These are phyloP conservation scores for Carpatolechia fugitivella DNA, from an alignment of 2,888 invertebrate species.

Conservation along the genomic window DNA sequence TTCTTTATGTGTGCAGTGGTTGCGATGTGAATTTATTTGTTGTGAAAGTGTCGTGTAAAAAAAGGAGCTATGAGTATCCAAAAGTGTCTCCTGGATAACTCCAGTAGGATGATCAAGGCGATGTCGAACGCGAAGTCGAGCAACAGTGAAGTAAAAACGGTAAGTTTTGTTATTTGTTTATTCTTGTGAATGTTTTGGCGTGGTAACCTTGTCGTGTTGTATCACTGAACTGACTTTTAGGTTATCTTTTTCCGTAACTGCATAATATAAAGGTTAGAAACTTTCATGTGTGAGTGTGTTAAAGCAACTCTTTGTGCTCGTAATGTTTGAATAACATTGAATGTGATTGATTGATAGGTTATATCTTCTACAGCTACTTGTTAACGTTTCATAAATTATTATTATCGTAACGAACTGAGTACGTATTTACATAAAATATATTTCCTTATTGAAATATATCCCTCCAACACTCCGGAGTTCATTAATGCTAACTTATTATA, in stretches of 20 bases:
- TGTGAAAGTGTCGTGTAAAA: slow-evolving; percentile 46
- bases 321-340: slow-evolving; percentile 2
- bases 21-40: slow-evolving; percentile 60
- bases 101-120: slow-evolving; percentile 75
- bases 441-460: neutral
- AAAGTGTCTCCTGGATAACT: slow-evolving; percentile 76
- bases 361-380: neutral
- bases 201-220: slow-evolving; percentile 14
- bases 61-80: slow-evolving; percentile 72
- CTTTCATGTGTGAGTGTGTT: neutral
- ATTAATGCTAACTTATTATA: too few species aligned
- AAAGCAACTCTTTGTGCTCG: neutral
- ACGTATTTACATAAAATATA: neutral
- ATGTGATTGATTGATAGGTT: slow-evolving; percentile 4
- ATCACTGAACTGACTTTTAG: slow-evolving; percentile 19
- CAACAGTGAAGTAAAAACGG: slow-evolving; percentile 68
- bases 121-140: slow-evolving; percentile 72
- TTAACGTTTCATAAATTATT: slow-evolving; percentile 8
- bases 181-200: slow-evolving; percentile 12
- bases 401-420: neutral
- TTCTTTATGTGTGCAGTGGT: slow-evolving; percentile 46
- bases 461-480: neutral
- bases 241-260: slow-evolving; percentile 22
- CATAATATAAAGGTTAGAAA: slow-evolving; percentile 11
- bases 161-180: slow-evolving; percentile 34